Evolutionary conservation across 2,797 vertebrate species (phyloP).

Genomic region (Microctenopoma lineatum): DNA sequence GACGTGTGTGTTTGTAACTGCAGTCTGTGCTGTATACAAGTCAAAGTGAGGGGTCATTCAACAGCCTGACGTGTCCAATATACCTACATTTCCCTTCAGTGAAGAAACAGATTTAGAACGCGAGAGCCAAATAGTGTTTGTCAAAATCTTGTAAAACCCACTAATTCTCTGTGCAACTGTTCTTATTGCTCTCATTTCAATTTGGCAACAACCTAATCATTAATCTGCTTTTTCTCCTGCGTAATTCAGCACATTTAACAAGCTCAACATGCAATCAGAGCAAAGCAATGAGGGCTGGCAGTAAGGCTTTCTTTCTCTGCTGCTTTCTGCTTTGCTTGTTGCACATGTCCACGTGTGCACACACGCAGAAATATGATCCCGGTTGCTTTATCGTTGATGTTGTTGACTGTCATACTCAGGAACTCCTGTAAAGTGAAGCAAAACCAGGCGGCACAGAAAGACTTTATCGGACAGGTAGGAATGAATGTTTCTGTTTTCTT

Average conservation of each 20-base stretch:
- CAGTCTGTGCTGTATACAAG: constrained; percentile 20
- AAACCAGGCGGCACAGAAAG: constrained; percentile 77
- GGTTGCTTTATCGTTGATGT: constrained; percentile 35
- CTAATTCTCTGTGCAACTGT: constrained; percentile 26
- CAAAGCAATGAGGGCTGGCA: constrained; percentile 46
- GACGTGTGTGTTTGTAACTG: constrained; percentile 52
- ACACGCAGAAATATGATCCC: constrained; percentile 1
- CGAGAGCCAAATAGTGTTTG: constrained; percentile 9
- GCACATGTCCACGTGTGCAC: constrained; percentile 55
- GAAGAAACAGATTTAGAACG: constrained; percentile 22
- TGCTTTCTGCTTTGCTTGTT: constrained; percentile 43
- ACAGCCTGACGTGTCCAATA: constrained; percentile 11
- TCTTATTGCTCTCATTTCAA: constrained; percentile 30
- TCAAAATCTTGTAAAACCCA: constrained; percentile 36
- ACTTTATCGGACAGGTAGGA: constrained; percentile 81
- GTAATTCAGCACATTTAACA: constrained; percentile 45
- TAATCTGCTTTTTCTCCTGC: constrained; percentile 57
- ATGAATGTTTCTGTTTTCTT: background rate
- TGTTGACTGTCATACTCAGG: constrained; percentile 72
- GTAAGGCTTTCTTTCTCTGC: constrained; percentile 37
- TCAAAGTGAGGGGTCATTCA: background rate
- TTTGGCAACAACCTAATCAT: constrained; percentile 44
- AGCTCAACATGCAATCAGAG: constrained; percentile 40
- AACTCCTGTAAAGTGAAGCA: constrained; percentile 91
- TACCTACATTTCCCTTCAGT: constrained; percentile 14